Evolutionary conservation across 2,797 vertebrate species (phyloP).

Genomic region (Kryptopterus vitreolus): DNA sequence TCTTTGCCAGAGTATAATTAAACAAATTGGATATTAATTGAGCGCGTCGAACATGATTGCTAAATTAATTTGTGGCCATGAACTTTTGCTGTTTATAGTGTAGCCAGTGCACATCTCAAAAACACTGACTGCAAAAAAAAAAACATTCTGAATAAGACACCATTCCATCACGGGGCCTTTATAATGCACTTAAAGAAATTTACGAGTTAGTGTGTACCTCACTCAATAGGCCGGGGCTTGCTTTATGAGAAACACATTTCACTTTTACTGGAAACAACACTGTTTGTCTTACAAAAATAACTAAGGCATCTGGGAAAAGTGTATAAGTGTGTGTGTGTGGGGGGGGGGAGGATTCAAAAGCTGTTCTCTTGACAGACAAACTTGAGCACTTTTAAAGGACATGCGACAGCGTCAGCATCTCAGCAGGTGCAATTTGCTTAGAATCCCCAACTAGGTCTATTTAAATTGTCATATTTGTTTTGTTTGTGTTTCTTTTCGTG

Average conservation of each 20-base stretch:
- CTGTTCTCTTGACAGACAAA: background rate
- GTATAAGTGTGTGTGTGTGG: too few relatives aligned
- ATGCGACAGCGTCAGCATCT: background rate
- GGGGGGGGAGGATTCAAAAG: background rate
- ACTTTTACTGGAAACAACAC: background rate
- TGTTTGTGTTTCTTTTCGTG: background rate
- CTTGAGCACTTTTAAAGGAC: background rate
- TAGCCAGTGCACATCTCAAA: background rate
- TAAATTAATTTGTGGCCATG: constrained; percentile 11
- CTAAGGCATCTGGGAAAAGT: background rate
- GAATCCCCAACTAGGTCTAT: background rate
- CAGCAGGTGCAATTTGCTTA: background rate
- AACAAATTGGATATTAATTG: constrained; percentile 9
- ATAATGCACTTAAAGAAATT: background rate
- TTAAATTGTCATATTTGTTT: background rate
- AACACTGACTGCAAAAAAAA: background rate
- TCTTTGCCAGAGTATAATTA: constrained; percentile 1
- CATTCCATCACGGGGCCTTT: background rate
- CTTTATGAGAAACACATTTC: constrained; percentile 1
- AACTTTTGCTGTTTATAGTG: background rate
- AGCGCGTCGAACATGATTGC: background rate
- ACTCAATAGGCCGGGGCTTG: background rate
- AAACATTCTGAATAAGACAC: background rate
- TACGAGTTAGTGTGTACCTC: background rate
- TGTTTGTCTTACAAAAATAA: constrained; percentile 8